These are phyloP conservation scores for Drosophila orena DNA, from an alignment of 1,140 invertebrate genomes.

Conservation along the genomic window DNA sequence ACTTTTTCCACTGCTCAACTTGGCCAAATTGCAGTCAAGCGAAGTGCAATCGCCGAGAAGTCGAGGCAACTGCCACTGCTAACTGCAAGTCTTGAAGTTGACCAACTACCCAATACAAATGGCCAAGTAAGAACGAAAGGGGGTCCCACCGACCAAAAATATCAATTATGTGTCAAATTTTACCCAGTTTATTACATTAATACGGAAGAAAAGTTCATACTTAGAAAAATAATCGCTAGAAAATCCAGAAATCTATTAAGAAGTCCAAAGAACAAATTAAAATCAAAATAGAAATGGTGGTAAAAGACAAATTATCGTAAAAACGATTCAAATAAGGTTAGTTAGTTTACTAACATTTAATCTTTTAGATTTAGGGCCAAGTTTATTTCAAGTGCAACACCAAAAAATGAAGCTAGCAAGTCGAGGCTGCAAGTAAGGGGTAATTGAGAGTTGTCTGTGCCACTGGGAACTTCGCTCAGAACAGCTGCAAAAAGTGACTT, in stretches of 20 bases:
- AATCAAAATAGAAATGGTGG: neutral
- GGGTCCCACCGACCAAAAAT: neutral
- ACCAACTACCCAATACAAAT: constrained; percentile 16
- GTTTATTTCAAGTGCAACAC: constrained; percentile 18
- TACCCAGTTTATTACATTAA: too few relatives aligned
- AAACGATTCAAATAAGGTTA: neutral
- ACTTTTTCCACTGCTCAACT: constrained; percentile 26
- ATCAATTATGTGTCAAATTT: too few relatives aligned
- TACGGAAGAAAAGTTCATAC: too few relatives aligned
- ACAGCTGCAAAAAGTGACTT: constrained; percentile 37
- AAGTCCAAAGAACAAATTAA: neutral
- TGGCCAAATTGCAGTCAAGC: constrained; percentile 60
- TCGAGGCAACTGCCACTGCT: constrained; percentile 49
- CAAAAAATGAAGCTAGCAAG: constrained; percentile 10
- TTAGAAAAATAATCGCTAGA: too few relatives aligned
- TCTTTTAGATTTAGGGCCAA: neutral
- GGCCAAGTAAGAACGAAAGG: neutral
- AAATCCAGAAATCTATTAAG: too few relatives aligned
- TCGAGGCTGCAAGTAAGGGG: neutral
- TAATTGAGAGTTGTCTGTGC: constrained; percentile 11
- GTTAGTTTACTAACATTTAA: neutral
- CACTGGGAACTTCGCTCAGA: constrained; percentile 28
- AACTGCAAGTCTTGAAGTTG: constrained; percentile 23
- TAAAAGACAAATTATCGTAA: neutral
- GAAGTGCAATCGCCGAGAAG: constrained; percentile 43